Conservation (phyloP, 92 coral and sea anemone species). For the Micromussa lordhowensis region DNA sequence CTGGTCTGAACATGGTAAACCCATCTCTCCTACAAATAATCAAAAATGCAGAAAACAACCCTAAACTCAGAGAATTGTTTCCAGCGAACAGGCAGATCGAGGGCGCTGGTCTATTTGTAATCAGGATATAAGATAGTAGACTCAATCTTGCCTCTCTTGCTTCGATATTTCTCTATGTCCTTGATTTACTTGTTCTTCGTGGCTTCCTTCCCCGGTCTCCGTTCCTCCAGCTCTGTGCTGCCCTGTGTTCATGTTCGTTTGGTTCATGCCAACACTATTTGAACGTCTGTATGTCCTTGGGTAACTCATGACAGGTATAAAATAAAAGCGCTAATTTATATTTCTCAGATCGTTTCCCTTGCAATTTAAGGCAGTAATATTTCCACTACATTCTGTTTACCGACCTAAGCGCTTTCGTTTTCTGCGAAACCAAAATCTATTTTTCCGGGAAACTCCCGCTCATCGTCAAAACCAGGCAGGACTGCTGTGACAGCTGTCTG, state of each 20-base stretch:
- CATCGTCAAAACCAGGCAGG: background rate
- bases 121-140: background rate
- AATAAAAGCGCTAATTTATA: background rate
- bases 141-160: background rate
- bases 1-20: constrained; percentile 38
- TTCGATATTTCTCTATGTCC: background rate
- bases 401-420: background rate
- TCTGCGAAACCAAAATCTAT: background rate
- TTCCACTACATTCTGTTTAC: background rate
- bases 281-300: constrained; percentile 8
- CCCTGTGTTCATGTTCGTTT: background rate
- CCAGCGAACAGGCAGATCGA: background rate
- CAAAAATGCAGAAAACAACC: too few species aligned
- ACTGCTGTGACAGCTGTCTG: background rate
- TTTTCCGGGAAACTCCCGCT: background rate
- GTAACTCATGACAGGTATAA: constrained; percentile 5
- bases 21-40: constrained; percentile 30
- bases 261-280: background rate
- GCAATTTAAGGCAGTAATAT: background rate
- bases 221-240: background rate
- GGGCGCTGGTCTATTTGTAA: background rate
- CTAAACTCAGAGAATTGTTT: background rate
- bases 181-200: background rate
- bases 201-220: background rate
- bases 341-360: background rate